Evolutionary conservation across 2,797 vertebrate genomes (phyloP).

Genomic region (Dryobates pubescens): DNA sequence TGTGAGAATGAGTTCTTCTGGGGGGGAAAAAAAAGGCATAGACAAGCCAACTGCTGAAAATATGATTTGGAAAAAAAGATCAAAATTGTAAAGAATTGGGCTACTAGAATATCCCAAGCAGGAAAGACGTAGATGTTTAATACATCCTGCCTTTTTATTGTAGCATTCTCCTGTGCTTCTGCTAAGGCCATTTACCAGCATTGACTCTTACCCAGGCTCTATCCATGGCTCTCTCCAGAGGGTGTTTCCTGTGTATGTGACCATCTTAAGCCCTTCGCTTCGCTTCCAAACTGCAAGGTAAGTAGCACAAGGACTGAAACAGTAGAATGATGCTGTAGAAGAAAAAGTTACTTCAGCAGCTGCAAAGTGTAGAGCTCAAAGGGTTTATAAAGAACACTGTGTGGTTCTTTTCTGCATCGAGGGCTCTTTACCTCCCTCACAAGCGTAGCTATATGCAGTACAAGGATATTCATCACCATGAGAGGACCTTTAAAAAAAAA

Average conservation of each 20-base stretch:
- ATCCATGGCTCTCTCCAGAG: background rate
- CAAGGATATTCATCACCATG: background rate
- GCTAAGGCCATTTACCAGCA: background rate
- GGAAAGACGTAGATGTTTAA: background rate
- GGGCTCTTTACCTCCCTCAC: background rate
- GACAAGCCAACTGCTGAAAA: background rate
- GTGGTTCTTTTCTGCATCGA: background rate
- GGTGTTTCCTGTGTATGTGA: fast-evolving
- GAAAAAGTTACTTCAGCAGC: background rate
- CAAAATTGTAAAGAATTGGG: background rate
- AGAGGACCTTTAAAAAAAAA: background rate
- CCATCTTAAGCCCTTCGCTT: background rate
- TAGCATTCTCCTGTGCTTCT: background rate
- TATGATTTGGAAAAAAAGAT: background rate
- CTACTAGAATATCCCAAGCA: background rate
- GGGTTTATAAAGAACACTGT: background rate
- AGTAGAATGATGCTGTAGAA: background rate
- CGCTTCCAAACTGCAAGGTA: background rate
- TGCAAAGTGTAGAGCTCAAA: background rate
- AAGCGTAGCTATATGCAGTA: fast-evolving
- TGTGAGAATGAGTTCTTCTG: background rate
- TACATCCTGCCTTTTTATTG: background rate
- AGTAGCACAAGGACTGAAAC: background rate
- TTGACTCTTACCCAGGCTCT: background rate
- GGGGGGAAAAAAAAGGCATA: background rate